Evolutionary conservation across 1,140 invertebrate species (phyloP), one percentile per base, ranked within the genome.

Genomic region (Brachionus asplanchnoidis): DNA sequence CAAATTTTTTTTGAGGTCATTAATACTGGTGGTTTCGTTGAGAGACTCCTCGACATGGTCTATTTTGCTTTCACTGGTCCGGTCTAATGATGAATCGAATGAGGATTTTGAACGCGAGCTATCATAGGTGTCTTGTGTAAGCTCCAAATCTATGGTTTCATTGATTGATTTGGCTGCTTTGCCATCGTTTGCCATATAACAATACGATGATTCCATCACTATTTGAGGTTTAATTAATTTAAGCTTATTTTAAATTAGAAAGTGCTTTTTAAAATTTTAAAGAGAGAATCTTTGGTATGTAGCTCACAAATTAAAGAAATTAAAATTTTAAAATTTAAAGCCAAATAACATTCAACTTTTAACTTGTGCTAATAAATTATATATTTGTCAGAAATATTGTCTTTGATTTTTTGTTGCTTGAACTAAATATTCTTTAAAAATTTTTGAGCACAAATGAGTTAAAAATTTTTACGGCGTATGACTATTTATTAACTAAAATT

Each of bases 191-290:
- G 50, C 42, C 42, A 77, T 28, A 11, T 50, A 77, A 50, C 73
- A 77, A 32, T 77, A 77, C 20, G 73, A 77, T 50, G 42, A 44
- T 77, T 77, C 73, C 73, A 77, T 77, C 26, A 2, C 9, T 73
- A 42, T 73, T 42, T 20, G 17, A 9, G 40, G 0, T 42, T 2
- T 9, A 36, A 73, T 9, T 42, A 73, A 73, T 42, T 73, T 42
- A 73, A 73, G 32, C 32, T 68, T 68, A 60, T 46, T 60, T 60
- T 60, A 20, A 60, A 60, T 26, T 60, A 20, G 23, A 60, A 56
- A 60, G 23, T 60, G 53, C 53, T 60, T 1, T 60, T 60, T 9
- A 8, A 60, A 23, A 23, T 60, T 53, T 14, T 6, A 53, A 53
- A 53, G 46, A 53, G 46, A 53, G n/a, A 53, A 53, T 53, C 1